These are phyloP conservation scores for Stictonetta naevosa DNA, from an alignment of 2,113 vertebrate genomes.

Conservation along the genomic window DNA sequence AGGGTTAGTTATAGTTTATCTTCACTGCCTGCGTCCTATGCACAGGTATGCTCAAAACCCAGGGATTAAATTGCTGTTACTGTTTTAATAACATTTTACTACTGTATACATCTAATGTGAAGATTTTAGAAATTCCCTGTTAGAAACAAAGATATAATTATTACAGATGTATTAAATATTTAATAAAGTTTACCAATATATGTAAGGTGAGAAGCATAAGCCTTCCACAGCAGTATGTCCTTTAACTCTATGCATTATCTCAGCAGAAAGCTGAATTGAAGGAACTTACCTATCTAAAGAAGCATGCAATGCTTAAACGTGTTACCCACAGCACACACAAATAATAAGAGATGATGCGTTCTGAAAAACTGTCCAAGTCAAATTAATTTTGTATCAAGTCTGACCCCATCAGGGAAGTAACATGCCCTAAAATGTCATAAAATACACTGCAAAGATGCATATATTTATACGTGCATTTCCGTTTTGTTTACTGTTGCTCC, in stretches of 20 bases:
- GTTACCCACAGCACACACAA: not conserved
- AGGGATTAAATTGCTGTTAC: not conserved
- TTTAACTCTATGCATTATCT: not conserved
- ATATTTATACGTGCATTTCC: not conserved
- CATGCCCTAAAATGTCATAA: not conserved
- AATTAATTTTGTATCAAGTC: not conserved
- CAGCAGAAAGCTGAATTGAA: not conserved
- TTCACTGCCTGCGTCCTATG: not conserved
- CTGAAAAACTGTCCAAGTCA: constrained; percentile 1
- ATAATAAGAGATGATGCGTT: not conserved
- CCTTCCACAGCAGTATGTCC: not conserved
- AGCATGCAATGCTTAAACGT: not conserved
- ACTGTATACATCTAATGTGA: not conserved
- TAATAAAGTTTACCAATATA: not conserved
- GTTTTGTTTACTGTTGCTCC: not conserved
- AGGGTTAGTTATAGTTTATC: not conserved
- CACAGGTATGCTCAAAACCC: not conserved
- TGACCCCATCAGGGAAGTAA: not conserved
- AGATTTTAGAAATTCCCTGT: not conserved
- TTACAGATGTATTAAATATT: not conserved
- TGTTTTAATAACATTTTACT: not conserved
- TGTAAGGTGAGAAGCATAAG: not conserved
- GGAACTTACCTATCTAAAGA: not conserved
- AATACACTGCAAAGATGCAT: not conserved
- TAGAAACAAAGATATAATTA: not conserved